These are phyloP conservation scores for Hestina assimilis DNA, from an alignment of 1,140 invertebrate species.

Conservation along the genomic window DNA sequence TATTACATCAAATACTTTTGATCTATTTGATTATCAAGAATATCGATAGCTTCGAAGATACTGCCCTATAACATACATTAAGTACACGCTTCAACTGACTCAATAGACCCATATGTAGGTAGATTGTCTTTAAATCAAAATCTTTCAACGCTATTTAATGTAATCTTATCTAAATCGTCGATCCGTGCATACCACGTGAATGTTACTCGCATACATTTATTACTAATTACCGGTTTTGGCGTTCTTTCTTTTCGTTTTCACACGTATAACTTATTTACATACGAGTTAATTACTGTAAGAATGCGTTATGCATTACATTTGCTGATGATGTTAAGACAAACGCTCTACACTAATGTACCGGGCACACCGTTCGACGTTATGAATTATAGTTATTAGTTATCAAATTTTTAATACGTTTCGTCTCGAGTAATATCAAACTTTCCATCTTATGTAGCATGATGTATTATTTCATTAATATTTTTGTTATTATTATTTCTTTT, in stretches of 20 bases:
- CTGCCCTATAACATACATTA: conserved; percentile 60
- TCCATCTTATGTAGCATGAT: conserved; percentile 76
- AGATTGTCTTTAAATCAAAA: conserved; percentile 76
- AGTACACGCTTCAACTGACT: conserved; percentile 69
- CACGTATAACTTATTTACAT: conserved; percentile 73
- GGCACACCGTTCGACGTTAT: conserved; percentile 59
- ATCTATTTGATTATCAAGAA: conserved; percentile 7
- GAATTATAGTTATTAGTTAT: conserved; percentile 69
- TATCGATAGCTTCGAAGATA: conserved; percentile 63
- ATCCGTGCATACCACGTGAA: conserved; percentile 67
- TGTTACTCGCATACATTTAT: conserved; percentile 72
- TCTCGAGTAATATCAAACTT: conserved; percentile 64
- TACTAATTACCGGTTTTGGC: conserved; percentile 71
- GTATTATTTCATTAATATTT: conserved; percentile 73
- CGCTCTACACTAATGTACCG: conserved; percentile 48
- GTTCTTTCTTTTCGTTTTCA: conserved; percentile 73
- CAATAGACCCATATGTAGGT: conserved; percentile 44
- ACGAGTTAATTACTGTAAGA: conserved; percentile 62
- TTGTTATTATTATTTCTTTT: conserved; percentile 53
- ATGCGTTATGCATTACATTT: conserved; percentile 66
- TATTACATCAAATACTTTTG: too few species aligned
- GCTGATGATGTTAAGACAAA: conserved; percentile 71
- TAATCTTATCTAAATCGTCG: conserved; percentile 71
- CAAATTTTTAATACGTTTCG: conserved; percentile 64
- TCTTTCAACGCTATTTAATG: conserved; percentile 74